Evolutionary conservation across 2,797 vertebrate species (phyloP).

Genomic region (Pristis pectinata): DNA sequence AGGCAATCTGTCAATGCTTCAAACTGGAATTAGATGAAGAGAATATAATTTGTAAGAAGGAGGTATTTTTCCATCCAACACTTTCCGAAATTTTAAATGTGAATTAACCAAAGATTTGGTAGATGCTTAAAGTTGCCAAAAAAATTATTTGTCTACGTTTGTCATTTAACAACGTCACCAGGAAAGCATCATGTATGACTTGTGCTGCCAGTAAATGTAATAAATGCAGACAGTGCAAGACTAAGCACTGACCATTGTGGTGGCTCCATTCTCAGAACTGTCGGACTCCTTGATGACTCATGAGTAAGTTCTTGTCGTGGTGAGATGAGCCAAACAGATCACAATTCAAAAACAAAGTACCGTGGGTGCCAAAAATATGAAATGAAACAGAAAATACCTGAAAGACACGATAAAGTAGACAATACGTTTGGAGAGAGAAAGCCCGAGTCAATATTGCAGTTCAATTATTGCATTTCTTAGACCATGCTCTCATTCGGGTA

Average conservation of each 20-base stretch:
- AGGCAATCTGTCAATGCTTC: background rate
- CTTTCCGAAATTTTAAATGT: background rate
- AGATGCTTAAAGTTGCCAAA: background rate
- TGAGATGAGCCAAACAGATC: background rate
- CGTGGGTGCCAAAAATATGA: no score
- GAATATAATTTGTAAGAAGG: background rate
- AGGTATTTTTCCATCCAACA: background rate
- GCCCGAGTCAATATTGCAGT: no score
- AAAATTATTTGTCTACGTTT: background rate
- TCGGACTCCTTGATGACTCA: background rate
- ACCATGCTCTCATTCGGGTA: background rate
- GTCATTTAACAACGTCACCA: background rate
- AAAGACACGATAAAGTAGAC: no score
- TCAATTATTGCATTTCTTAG: background rate
- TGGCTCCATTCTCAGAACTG: background rate
- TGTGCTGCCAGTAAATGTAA: background rate
- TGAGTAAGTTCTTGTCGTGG: background rate
- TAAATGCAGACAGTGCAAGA: background rate
- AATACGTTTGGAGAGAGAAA: no score
- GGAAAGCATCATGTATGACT: background rate
- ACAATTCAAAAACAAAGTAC: background rate
- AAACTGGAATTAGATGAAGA: background rate
- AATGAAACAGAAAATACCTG: no score
- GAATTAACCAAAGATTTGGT: background rate
- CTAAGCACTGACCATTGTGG: background rate